These are phyloP conservation scores for Dicaeum eximium DNA, from an alignment of 2,113 vertebrate species.

Conservation along the genomic window DNA sequence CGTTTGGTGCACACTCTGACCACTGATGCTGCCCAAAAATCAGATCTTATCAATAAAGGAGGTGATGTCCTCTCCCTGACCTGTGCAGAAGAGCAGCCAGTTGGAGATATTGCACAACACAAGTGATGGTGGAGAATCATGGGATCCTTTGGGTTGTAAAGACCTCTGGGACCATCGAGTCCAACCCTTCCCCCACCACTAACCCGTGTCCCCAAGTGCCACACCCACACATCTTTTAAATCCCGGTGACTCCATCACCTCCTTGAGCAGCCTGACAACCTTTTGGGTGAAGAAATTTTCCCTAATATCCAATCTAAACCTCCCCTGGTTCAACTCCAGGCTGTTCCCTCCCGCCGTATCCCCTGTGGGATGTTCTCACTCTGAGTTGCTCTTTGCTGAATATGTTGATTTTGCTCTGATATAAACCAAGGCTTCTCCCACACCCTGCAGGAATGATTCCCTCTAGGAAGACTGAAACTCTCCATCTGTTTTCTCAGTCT, in stretches of 20 bases:
- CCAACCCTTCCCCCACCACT: background rate
- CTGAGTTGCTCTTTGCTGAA: background rate
- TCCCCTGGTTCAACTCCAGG: background rate
- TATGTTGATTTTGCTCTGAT: background rate
- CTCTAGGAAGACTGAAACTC: background rate
- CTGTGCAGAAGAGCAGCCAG: background rate
- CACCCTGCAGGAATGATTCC: background rate
- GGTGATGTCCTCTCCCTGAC: background rate
- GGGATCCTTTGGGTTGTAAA: background rate
- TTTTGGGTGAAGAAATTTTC: background rate
- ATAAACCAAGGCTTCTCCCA: background rate
- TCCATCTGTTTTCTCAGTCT: background rate
- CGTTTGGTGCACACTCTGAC: background rate
- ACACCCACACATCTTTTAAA: background rate
- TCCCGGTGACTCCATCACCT: background rate
- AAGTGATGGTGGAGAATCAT: background rate
- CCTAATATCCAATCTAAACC: background rate
- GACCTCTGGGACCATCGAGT: background rate
- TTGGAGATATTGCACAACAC: too few relatives aligned
- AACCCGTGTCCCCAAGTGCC: background rate
- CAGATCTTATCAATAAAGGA: background rate
- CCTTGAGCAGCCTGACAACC: background rate
- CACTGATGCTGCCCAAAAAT: background rate
- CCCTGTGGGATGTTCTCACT: background rate
- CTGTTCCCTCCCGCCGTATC: rapidly evolving